Evolutionary conservation across 64 coral and sea anemone genomes (phyloP), one percentile per base, ranked within the genome.

Genomic region (Dendronephthya gigantea): DNA sequence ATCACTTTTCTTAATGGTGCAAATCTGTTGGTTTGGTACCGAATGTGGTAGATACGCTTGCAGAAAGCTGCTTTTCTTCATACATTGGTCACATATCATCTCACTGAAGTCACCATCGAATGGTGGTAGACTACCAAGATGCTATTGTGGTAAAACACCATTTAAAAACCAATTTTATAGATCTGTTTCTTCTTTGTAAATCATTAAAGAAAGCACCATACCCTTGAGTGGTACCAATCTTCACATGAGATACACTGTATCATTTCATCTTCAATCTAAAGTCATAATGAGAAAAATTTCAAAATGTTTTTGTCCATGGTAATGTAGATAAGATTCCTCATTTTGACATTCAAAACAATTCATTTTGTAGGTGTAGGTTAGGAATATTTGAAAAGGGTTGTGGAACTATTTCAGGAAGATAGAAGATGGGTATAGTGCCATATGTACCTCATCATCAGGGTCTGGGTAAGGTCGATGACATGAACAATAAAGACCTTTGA

Each of bases 251-350:
- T 74, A 91, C 94, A 97, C 55, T 97, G 94, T 39, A 97, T 97
- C 94, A 97, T 97, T 85, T 97, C 94, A 90, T 97, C 94, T 82
- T 97, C 94, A 90, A 97, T 85, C 94, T 93, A 65, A 70, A 25
- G 15, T 30, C 31, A 29, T n/a, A 48, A 12, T 19, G 23, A 40
- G 7, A 13, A n/a, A 55, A 58, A 12, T 14, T 34, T 33, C 29
- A 33, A 79, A 15, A 39, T 34, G 9, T 1, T 79, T 34, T 79
- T 66, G 2, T 17, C 19, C 58, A 5, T 30, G 29, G 14, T 30
- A 66, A 66, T 30, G 29, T 2, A 66, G 2, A 22, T 2, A 22
- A 22, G 58, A 3, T 4, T 8, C 6, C 6, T 17, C 29, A 22
- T 8, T 5, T n/a, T 22, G 58, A 66, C 6, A 66, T n/a, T 15